phyloP scores from a whole-genome alignment of 2,113 vertebrate genomes.

The Peromyscus leucopus region DNA sequence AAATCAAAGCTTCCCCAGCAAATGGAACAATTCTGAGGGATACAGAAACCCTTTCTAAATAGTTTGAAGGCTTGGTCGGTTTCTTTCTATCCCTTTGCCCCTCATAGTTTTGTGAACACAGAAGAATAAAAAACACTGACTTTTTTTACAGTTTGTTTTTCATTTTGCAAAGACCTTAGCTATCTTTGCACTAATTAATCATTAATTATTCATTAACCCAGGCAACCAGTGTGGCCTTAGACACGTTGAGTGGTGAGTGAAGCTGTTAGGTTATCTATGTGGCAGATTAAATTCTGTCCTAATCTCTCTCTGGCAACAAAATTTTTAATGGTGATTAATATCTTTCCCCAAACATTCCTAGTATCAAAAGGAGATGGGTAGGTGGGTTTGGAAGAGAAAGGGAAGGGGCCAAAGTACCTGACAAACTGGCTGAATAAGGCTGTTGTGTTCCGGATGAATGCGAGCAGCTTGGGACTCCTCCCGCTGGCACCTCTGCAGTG shows the following conservation, averaged over 20 bases:
- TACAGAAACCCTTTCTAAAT: background rate
- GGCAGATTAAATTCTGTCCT: background rate
- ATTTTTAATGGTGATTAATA: background rate
- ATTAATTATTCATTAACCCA: background rate
- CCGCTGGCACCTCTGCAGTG: slow-evolving; percentile 95
- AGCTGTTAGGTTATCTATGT: background rate
- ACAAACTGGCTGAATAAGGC: slow-evolving; percentile 95
- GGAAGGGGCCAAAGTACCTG: slow-evolving; percentile 87
- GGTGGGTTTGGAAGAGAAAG: background rate
- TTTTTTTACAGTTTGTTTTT: background rate
- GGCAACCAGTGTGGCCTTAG: background rate
- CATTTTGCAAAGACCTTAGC: background rate
- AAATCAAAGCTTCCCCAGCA: slow-evolving; percentile 21
- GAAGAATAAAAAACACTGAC: background rate
- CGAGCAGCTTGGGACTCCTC: slow-evolving; percentile 97
- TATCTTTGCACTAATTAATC: background rate
- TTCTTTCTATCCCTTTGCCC: background rate
- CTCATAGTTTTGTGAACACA: background rate
- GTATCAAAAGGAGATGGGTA: background rate
- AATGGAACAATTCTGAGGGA: background rate
- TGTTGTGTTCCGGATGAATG: slow-evolving; percentile 97
- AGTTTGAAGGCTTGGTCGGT: background rate
- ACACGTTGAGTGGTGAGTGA: background rate
- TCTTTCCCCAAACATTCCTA: background rate
- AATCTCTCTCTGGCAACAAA: slow-evolving; percentile 12